Base-by-base conservation (phyloP, 2,888 invertebrate species). In the Pachydiplax longipennis region DNA sequence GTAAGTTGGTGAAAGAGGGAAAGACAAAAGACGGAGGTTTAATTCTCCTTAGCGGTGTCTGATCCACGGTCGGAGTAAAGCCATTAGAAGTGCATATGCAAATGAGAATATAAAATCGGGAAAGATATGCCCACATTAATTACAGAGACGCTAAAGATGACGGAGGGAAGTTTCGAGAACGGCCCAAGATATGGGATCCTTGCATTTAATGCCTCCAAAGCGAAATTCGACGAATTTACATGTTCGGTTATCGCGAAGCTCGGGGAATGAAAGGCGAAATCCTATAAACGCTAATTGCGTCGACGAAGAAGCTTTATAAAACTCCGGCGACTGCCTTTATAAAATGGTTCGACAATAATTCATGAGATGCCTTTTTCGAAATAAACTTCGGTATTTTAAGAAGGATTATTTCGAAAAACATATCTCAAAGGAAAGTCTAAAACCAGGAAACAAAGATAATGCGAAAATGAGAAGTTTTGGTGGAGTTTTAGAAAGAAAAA, bases 71-170 rank as follows among this genome's bases (percentile, higher is more conserved):
- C 82, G 48, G 82, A 48, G 82, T 31, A 58, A 31, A 81, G 58
- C 31, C 31, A 58, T 83, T 58, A 83, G 58, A 58, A 22, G 53
- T 83, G 83, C 83, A 83, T 83, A 83, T 83, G 83, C 53, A 83
- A 83, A 83, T 83, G 58, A 35, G 53, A 83, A 83, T 83, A 58
- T 83, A 83, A 83, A 83, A 83, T 35, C 53, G 53, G 83, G 48
- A 58, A 83, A 58, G 83, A 83, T 83, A 83, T 58, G 83, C 83
- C 58, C 58, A 83, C 83, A 58, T 83, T 83, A 83, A 83, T 83
- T 83, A 83, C 58, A n/a, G 22, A 25, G 15, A 25, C 44, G 35
- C 83, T 25, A 73, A 25, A 25, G 73, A 73, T 31, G 15, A 22
- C 83, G 82, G 31, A 15, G 48, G 53, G 82, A 83, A 58, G 58